Evolutionary conservation across 2,888 invertebrate species (phyloP), one percentile per base, ranked within the genome.

Genomic region (Drosophila mayaguana): DNA sequence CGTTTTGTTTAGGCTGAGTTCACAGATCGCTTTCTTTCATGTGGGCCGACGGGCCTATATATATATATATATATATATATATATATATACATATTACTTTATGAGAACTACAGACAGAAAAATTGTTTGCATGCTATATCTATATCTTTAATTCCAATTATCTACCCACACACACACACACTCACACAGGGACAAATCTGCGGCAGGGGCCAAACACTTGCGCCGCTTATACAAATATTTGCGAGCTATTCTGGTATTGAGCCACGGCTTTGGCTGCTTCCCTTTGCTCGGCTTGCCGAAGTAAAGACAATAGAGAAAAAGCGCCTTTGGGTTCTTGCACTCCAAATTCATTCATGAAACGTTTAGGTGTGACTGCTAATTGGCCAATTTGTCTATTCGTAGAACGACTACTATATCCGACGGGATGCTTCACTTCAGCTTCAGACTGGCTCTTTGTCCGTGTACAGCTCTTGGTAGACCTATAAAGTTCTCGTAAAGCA

Each of bases 111-210:
- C 22, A 43, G 32, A 16, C 34, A 18, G 16, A 63, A 14, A 38
- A 40, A 14, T 22, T 77, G 75, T 79, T 78, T 75, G 62, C 63
- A 3, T 42, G 67, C 67, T 67, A 71, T 72, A 87, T 83, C 67
- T 67, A 71, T 72, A 87, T 83, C 87, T 85, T 75, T 87, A 81
- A 88, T 81, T 87, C 84, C 81, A 83, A 89, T 83, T 89, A 87
- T 81, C 75, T 71, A 55, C 71, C 70, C 51, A 48, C 18, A 16
- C 38, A 40, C 40, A 55, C 42, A 46, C 42, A 54, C 20, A 46
- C 42, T 50, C 20, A 42, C n/a, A 20, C 4, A 50, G 22, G 11
- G 16, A 42, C 11, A 59, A 61, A 75, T 72, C 59, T 53, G 55
- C 42, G 38, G 60, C 50, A 34, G 65, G 43, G 61, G 75, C 51